These are phyloP conservation scores for Ondatra zibethicus DNA, from an alignment of 2,113 vertebrate genomes.

Conservation along the genomic window DNA sequence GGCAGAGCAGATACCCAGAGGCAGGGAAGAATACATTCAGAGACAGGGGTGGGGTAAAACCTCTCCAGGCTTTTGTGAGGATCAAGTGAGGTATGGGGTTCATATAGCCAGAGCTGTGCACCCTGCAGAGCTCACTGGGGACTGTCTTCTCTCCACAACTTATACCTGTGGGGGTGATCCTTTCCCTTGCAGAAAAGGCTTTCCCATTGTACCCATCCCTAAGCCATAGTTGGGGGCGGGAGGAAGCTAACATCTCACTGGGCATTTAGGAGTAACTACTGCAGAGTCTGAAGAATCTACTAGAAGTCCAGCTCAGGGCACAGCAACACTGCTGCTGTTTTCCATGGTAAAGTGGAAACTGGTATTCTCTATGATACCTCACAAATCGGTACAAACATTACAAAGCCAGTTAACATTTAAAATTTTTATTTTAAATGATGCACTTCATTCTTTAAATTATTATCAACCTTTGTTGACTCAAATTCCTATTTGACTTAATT, in stretches of 20 bases:
- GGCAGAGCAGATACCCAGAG: background rate
- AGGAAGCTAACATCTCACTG: background rate
- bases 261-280: background rate
- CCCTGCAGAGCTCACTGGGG: background rate
- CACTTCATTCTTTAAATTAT: background rate
- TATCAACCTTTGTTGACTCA: background rate
- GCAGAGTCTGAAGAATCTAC: background rate
- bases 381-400: background rate
- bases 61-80: fast-evolving
- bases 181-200: background rate
- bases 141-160: too few relatives aligned
- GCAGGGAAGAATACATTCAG: fast-evolving
- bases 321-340: background rate
- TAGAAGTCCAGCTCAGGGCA: background rate
- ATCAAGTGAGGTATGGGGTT: fast-evolving
- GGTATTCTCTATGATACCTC: background rate
- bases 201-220: background rate
- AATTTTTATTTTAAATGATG: background rate
- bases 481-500: background rate
- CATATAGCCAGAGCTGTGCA: background rate
- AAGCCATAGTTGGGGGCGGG: background rate
- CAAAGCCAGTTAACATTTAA: background rate
- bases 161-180: too few relatives aligned
- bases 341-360: too few relatives aligned
- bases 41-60: fast-evolving